These are phyloP conservation scores for Spea bombifrons DNA, from an alignment of 2,113 vertebrate genomes.

Conservation along the genomic window DNA sequence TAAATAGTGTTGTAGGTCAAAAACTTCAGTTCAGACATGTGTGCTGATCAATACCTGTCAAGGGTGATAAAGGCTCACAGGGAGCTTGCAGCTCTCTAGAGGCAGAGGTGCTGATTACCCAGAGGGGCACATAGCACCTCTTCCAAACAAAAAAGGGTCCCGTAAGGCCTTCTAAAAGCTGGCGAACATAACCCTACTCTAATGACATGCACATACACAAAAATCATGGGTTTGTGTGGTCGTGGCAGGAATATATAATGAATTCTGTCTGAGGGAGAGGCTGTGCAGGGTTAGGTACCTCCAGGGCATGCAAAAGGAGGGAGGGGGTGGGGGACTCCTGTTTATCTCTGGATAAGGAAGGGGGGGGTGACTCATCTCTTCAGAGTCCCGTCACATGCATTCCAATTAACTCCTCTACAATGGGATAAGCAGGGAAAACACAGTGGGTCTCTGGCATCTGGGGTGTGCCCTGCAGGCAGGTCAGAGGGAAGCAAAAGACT, in stretches of 20 bases:
- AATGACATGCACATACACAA: neutral
- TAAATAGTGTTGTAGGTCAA: neutral
- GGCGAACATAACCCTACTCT: neutral
- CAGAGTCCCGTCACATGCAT: slow-evolving; percentile 38
- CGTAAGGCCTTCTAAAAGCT: too few species aligned
- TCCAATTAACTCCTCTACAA: slow-evolving; percentile 43
- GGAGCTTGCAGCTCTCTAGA: neutral
- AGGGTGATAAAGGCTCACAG: neutral
- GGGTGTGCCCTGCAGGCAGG: slow-evolving; percentile 36
- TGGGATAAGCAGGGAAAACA: slow-evolving; percentile 37
- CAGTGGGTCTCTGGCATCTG: slow-evolving; percentile 43
- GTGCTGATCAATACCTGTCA: slow-evolving; percentile 35
- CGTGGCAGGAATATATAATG: slow-evolving; percentile 20
- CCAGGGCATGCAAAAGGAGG: slow-evolving; percentile 18
- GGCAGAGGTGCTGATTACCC: slow-evolving; percentile 25
- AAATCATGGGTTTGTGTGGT: slow-evolving; percentile 2
- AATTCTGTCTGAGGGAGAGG: slow-evolving; percentile 8
- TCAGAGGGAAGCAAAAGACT: neutral
- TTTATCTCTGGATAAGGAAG: slow-evolving; percentile 29
- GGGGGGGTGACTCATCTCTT: neutral
- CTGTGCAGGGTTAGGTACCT: slow-evolving; percentile 28
- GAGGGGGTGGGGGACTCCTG: slow-evolving; percentile 11
- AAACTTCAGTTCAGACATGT: slow-evolving; percentile 32
- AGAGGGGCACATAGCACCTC: neutral
- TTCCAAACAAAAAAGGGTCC: too few species aligned